Conservation (phyloP, 2,797 vertebrate genomes). For the Anableps anableps region DNA sequence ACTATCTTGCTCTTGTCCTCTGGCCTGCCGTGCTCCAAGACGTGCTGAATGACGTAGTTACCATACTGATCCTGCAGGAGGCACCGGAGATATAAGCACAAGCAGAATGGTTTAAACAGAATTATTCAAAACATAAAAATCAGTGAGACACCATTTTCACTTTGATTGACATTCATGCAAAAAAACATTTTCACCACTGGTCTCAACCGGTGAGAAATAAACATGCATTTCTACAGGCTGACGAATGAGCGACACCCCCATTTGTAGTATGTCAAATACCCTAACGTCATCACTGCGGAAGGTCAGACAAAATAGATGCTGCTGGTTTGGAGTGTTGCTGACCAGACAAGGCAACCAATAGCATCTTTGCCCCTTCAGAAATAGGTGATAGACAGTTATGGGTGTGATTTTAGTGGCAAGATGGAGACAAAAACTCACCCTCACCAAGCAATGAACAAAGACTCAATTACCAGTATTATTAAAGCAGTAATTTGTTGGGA, state of each 20-base stretch:
- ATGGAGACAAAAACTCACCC: slow-evolving; percentile 65
- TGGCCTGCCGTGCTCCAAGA: slow-evolving; percentile 94
- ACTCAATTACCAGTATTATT: slow-evolving; percentile 30
- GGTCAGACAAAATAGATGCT: slow-evolving; percentile 77
- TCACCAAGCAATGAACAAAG: slow-evolving; percentile 59
- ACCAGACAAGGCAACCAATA: slow-evolving; percentile 54
- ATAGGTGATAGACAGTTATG: slow-evolving; percentile 70
- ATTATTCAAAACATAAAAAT: slow-evolving; percentile 10
- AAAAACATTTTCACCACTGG: slow-evolving; percentile 29
- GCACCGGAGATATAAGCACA: slow-evolving; percentile 33
- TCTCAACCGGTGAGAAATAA: slow-evolving; percentile 50
- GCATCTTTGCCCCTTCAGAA: slow-evolving; percentile 77
- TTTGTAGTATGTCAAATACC: slow-evolving; percentile 48
- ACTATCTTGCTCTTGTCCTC: slow-evolving; percentile 99
- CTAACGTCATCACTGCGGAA: slow-evolving; percentile 76
- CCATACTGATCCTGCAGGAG: slow-evolving; percentile 93
- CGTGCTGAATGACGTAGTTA: slow-evolving; percentile 98
- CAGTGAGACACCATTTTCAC: slow-evolving; percentile 11
- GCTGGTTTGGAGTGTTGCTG: slow-evolving; percentile 47
- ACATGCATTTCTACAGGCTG: slow-evolving; percentile 68
- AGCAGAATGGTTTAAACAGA: background rate
- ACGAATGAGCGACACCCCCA: slow-evolving; percentile 66
- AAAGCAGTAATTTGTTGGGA: slow-evolving; percentile 41
- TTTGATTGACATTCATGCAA: slow-evolving; percentile 67
- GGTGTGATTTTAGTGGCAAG: slow-evolving; percentile 62